phyloP scores from a whole-genome alignment of 2,888 invertebrate genomes.

The Zeuzera pyrina region DNA sequence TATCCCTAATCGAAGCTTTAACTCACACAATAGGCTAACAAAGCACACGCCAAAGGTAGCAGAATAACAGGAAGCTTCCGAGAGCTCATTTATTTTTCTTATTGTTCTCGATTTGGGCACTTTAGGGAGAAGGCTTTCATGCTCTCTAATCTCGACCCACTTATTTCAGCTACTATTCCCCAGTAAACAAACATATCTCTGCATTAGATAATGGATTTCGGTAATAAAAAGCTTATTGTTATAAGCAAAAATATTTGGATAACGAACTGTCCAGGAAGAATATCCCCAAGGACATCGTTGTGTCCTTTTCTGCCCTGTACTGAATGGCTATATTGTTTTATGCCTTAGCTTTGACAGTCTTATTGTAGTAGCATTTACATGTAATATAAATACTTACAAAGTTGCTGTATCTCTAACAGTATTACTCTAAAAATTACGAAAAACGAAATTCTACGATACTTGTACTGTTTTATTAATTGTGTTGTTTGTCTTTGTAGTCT shows the following conservation, averaged over 20 bases:
- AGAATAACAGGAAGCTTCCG: constrained; percentile 26
- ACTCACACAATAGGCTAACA: constrained; percentile 1
- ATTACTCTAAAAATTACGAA: no score
- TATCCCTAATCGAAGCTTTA: no score
- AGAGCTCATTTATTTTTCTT: constrained; percentile 35
- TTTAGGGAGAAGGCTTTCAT: constrained; percentile 23
- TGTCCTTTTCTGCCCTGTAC: constrained; percentile 2
- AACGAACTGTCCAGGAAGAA: constrained; percentile 2
- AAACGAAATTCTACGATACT: no score
- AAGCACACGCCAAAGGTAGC: constrained; percentile 18
- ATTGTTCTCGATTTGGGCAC: constrained; percentile 32
- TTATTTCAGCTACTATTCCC: constrained; percentile 17
- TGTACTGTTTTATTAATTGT: no score
- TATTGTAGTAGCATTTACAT: no score
- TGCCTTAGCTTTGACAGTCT: no score
- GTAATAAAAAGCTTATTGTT: constrained; percentile 12
- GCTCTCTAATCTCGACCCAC: constrained; percentile 28
- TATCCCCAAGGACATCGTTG: constrained; percentile 3
- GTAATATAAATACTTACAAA: no score
- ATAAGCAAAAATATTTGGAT: constrained; percentile 6
- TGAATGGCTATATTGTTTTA: constrained; percentile 1
- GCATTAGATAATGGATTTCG: constrained; percentile 16
- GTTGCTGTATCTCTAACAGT: no score
- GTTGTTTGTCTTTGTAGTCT: no score
- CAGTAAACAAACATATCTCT: constrained; percentile 19